These are phyloP conservation scores for Xanthia icteritia DNA, from an alignment of 2,888 invertebrate genomes.

Conservation along the genomic window DNA sequence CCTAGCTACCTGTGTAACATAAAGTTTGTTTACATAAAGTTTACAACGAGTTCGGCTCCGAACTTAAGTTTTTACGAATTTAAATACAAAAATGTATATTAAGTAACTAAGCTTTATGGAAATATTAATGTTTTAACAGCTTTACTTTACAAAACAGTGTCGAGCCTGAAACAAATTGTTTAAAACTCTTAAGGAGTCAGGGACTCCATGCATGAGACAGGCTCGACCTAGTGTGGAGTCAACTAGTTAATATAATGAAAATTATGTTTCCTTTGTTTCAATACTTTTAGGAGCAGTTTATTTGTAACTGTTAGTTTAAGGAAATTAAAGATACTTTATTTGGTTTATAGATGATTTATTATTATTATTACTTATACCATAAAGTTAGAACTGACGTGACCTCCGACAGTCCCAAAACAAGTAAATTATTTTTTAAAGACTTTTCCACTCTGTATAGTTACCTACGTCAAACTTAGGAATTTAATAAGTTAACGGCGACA, in stretches of 20 bases:
- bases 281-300: no score
- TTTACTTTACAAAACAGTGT: no score
- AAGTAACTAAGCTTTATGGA: background rate
- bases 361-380: background rate
- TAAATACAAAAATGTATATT: background rate
- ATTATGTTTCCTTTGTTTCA: no score
- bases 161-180: no score
- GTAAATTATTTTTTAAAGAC: background rate
- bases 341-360: no score
- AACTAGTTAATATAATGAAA: no score
- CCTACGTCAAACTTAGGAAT: constrained; percentile 9
- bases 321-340: no score
- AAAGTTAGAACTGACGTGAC: background rate
- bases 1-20: background rate
- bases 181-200: no score
- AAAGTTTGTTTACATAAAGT: background rate
- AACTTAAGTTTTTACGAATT: no score
- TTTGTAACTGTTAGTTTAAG: no score
- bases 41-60: background rate
- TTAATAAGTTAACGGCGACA: constrained; percentile 17
- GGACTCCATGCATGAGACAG: no score
- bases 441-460: background rate
- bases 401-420: background rate
- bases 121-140: background rate
- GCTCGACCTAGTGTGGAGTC: no score